A percentile compares a stretch with the other conserved stretches of the same genome.
These are phyloP conservation scores for Cheilinus undulatus DNA, from an alignment of 2,113 vertebrate genomes.

Conservation along the genomic window DNA sequence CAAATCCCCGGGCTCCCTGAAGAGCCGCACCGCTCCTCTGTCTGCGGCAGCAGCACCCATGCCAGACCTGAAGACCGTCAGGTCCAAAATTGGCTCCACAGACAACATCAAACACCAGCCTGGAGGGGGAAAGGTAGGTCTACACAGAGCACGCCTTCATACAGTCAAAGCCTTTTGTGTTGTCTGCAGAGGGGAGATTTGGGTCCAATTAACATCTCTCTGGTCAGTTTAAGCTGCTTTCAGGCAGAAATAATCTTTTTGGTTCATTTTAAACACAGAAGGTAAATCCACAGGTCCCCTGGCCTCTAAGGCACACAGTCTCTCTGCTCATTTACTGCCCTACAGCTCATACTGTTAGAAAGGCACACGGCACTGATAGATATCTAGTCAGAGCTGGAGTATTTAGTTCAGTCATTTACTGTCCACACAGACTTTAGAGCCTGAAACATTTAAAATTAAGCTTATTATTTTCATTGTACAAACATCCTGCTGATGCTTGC, in stretches of 20 bases:
- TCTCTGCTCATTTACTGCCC: too few species aligned
- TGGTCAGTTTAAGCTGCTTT: neutral
- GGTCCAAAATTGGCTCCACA: constrained; percentile 95
- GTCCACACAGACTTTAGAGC: too few species aligned
- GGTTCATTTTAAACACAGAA: too few species aligned
- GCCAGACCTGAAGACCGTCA: constrained; percentile 94
- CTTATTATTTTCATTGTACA: too few species aligned
- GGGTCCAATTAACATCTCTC: neutral
- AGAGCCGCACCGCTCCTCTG: constrained; percentile 86
- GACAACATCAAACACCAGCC: constrained; percentile 98
- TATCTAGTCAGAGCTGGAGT: too few species aligned
- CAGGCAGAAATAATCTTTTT: neutral
- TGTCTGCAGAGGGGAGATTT: neutral
- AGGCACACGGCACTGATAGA: too few species aligned
- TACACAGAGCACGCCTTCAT: neutral
- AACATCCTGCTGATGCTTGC: too few species aligned
- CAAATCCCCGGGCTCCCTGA: constrained; percentile 93
- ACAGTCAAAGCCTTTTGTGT: neutral
- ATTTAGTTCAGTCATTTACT: too few species aligned
- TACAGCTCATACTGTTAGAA: too few species aligned
- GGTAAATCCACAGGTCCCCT: too few species aligned
- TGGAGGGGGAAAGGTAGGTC: constrained; percentile 92
- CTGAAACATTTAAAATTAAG: too few species aligned
- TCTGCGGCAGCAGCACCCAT: constrained; percentile 82
- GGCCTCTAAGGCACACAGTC: too few species aligned